Evolutionary conservation across 30 jellyfish, hydroid and myxozoan species (phyloP), one percentile per base, ranked within the genome.

Genomic region (Hydractinia symbiolongicarpus): DNA sequence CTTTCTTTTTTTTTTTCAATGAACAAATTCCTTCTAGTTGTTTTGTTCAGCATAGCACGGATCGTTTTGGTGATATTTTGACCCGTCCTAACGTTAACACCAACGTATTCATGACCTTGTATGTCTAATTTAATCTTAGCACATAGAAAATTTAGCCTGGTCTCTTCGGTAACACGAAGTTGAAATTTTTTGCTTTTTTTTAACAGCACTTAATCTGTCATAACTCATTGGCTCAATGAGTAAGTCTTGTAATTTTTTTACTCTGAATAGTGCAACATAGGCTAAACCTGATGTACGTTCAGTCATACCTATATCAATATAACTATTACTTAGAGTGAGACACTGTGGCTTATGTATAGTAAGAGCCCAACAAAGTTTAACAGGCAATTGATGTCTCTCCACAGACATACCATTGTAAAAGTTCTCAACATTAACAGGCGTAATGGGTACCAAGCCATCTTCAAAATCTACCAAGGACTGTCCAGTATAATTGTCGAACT

Each of bases 401-500:
- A 16, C 55, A 40, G 4, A 10, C 58, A 15, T 67, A 55, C 51
- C 82, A 55, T n/a, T 16, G 9, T 44, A 6, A 15, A 54, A 54
- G 20, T 51, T 8, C 44, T 79, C 62, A 10, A 62, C 70, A 16
- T 79, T 72, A 50, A 75, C 19, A 3, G 87, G 91, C 61, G 66
- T 50, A 53, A 72, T 73, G 62, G 87, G 91, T 15, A 83, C 91
- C 21, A 76, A 73, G 0, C 16, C 9, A 8, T 54, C 74, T 58
- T 49, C 14, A 55, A 50, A 8, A 20, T 15, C 14, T 50, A 53
- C 19, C 50, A 83, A 74, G 44, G 51, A n/a, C 58, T 75, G 66
- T 14, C 88, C 89, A 52, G 84, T 77, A 49, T 60, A 77, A 9
- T 44, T 44, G 19, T 84, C 94, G 67, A 84, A 70, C 57, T 52